A percentile compares a stretch with the other conserved stretches of the same genome.
phyloP scores from a whole-genome alignment of 2,888 invertebrate genomes.

The Oxyteleia sp. region DNA sequence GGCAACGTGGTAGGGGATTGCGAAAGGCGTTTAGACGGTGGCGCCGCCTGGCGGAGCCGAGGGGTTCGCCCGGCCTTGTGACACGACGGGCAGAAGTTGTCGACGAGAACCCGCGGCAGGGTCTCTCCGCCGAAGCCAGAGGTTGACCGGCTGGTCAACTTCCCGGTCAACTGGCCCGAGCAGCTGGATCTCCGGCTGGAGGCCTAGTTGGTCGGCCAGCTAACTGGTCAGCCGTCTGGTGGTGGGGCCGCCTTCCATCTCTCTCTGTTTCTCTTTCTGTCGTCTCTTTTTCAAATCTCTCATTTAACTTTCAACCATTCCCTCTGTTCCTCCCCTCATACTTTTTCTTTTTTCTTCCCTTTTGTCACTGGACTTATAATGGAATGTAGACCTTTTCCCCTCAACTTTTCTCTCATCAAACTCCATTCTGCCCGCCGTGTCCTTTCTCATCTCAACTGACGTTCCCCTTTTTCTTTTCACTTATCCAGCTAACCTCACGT shows the following conservation, averaged over 20 bases:
- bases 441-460: too few species aligned
- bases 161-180: slow-evolving; percentile 17
- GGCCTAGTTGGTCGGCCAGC: slow-evolving; percentile 5
- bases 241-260: slow-evolving; percentile 42
- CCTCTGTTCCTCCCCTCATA: too few species aligned
- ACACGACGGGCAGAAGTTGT: slow-evolving; percentile 55
- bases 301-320: too few species aligned
- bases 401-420: too few species aligned
- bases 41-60: slow-evolving; percentile 54
- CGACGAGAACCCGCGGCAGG: slow-evolving; percentile 62
- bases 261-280: slow-evolving; percentile 5
- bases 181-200: slow-evolving; percentile 33
- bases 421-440: too few species aligned
- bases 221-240: slow-evolving; percentile 21
- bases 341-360: too few species aligned
- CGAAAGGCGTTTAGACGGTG: slow-evolving; percentile 54
- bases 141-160: slow-evolving; percentile 28
- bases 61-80: slow-evolving; percentile 24
- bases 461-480: too few species aligned
- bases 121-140: slow-evolving; percentile 32
- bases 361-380: too few species aligned
- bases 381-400: too few species aligned
- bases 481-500: too few species aligned
- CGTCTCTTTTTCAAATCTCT: too few species aligned
- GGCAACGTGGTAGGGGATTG: neutral